phyloP scores from a whole-genome alignment of 2,888 invertebrate species.

The Phengaris arion region DNA sequence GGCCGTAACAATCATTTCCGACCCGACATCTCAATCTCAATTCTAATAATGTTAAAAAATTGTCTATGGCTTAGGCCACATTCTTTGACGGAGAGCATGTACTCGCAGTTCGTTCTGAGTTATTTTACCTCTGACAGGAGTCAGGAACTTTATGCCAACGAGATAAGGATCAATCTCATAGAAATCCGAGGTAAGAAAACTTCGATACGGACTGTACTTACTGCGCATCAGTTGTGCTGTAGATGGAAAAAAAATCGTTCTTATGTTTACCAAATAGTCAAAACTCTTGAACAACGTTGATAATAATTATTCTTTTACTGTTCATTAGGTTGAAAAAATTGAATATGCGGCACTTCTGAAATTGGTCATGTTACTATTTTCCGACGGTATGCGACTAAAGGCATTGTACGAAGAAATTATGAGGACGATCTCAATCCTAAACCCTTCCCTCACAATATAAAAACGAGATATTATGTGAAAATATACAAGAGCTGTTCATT shows the following conservation, averaged over 20 bases:
- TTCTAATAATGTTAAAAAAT: conserved; percentile 50
- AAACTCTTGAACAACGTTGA: too few species aligned
- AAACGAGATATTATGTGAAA: conserved; percentile 23
- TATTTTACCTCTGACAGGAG: too few species aligned
- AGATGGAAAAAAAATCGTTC: too few species aligned
- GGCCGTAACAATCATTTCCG: conserved; percentile 47
- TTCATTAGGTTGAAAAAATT: background rate
- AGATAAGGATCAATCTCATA: too few species aligned
- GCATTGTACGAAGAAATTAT: background rate
- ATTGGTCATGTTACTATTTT: background rate
- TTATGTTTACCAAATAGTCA: too few species aligned
- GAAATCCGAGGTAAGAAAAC: too few species aligned
- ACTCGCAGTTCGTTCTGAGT: background rate
- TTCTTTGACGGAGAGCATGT: background rate
- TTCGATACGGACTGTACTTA: too few species aligned
- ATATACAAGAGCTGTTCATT: conserved; percentile 22
- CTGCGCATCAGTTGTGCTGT: too few species aligned
- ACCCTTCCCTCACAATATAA: background rate
- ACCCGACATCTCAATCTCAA: conserved; percentile 47
- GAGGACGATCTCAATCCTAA: background rate
- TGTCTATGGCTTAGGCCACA: conserved; percentile 36
- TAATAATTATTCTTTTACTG: too few species aligned
- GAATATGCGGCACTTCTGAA: background rate
- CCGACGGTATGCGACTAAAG: background rate
- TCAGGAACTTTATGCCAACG: too few species aligned